Evolutionary conservation across 1,140 invertebrate species (phyloP), one percentile per base, ranked within the genome.

Genomic region (Drosophila sechellia): DNA sequence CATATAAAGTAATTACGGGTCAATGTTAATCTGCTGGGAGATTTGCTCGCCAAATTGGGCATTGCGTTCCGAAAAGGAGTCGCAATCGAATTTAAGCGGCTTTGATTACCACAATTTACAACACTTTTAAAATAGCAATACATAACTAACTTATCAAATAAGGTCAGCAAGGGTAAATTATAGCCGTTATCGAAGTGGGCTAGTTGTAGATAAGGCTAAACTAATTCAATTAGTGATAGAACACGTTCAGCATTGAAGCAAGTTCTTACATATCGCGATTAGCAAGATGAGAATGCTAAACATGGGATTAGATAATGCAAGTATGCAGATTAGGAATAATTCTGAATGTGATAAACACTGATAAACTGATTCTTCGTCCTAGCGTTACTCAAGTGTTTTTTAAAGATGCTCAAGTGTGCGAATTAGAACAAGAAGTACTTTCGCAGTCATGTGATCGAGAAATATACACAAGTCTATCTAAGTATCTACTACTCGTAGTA

Each of bases 361-460:
- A 22, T 22, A 22, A 22, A 2, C 20, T 22, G 20, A 22, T 22
- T 22, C 20, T 22, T 6, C 27, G 12, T 4, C 20, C 25, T 4
- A n/a, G 27, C 10, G 27, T 12, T 15, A 8, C 13, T 13, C 8
- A 20, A 17, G 4, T 22, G 3, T 34, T 15, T 0, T 1, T n/a
- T 12, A 11, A 2, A 10, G 4, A 49, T 15, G 34, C 4, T 55
- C 11, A 11, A 45, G 60, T 77, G 43, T 55, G 10, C 11, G 12
- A n/a, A 69, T 15, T 25, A 25, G 59, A 39, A 45, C n/a, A 37
- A 15, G 31, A 34, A 64, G 42, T 57, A 72, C 49, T 46, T 35
- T 59, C 27, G 37, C 43, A 70, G 78, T 81, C 78, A 81, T 81
- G 78, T 77, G 78, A 66, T 80, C 46, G 53, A 17, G 11, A 49